Evolutionary conservation across 30 jellyfish, hydroid and myxozoan species (phyloP).

Genomic region (Phacellophora camtschatica): DNA sequence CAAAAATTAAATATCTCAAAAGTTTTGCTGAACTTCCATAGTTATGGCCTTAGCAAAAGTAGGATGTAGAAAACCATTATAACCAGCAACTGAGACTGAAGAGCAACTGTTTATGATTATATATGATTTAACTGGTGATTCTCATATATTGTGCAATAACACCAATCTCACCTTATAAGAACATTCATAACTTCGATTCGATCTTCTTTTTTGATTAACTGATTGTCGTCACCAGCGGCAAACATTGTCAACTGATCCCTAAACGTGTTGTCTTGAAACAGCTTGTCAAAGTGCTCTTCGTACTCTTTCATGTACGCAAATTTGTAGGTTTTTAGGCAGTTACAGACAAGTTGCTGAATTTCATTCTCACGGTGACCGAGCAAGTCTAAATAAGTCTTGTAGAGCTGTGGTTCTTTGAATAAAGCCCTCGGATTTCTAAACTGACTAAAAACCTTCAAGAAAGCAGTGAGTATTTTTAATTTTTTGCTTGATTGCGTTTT

Average conservation of each 20-base stretch:
- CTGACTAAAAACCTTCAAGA: conserved; percentile 38
- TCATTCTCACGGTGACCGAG: conserved; percentile 74
- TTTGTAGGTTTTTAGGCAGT: conserved; percentile 77
- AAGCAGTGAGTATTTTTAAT: conserved; percentile 50
- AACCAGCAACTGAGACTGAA: no score
- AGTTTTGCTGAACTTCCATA: no score
- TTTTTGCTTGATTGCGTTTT: conserved; percentile 6
- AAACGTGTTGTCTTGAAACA: conserved; percentile 75
- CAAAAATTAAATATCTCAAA: no score
- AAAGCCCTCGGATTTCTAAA: conserved; percentile 81
- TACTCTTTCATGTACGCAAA: conserved; percentile 78
- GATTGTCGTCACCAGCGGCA: conserved; percentile 46
- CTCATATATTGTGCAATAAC: not conserved
- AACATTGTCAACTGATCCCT: conserved; percentile 69
- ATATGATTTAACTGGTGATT: no score
- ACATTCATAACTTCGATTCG: conserved; percentile 68
- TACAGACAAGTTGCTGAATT: conserved; percentile 45
- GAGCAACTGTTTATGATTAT: no score
- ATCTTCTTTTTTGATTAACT: conserved; percentile 50
- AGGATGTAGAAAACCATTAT: no score
- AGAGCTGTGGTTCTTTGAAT: conserved; percentile 44
- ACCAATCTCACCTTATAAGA: conserved; percentile 56
- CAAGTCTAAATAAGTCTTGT: conserved; percentile 46
- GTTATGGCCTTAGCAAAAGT: no score
- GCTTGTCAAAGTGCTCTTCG: conserved; percentile 71